These are phyloP conservation scores for Equus quagga DNA, from an alignment of 2,113 vertebrate genomes.

Conservation along the genomic window DNA sequence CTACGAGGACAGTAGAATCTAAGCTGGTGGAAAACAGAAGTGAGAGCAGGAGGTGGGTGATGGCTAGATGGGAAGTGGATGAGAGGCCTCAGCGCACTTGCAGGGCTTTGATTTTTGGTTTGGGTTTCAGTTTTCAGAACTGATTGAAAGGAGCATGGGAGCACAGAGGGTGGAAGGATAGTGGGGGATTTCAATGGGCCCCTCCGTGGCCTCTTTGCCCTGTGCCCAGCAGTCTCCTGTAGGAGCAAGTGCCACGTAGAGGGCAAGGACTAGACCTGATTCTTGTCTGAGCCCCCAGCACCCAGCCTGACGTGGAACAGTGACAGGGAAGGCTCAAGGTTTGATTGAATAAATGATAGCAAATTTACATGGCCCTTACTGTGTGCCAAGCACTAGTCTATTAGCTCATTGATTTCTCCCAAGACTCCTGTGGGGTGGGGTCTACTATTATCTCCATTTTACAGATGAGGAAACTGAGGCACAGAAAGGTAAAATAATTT, in stretches of 20 bases:
- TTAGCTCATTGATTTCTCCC: not conserved
- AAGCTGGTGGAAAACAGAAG: not conserved
- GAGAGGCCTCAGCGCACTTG: not conserved
- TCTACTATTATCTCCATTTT: not conserved
- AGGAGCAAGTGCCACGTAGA: not conserved
- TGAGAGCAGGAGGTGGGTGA: not conserved
- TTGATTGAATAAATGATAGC: not conserved
- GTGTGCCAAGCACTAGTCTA: not conserved
- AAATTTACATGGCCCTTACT: not conserved
- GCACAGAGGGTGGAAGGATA: not conserved
- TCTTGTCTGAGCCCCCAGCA: not conserved
- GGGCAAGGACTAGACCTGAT: not conserved
- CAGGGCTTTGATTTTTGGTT: conserved; percentile 30
- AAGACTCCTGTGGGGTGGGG: not conserved
- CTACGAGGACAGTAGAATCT: not conserved
- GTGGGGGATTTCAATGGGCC: not conserved
- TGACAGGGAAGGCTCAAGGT: not conserved
- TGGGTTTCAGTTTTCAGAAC: not conserved
- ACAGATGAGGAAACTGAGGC: not conserved
- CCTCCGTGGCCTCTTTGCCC: not conserved
- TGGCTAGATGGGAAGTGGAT: not conserved
- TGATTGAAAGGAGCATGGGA: not conserved
- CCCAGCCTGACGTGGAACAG: not conserved
- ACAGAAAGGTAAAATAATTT: not conserved
- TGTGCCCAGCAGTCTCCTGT: not conserved